Percentiles rank a stretch among this genome's conserved stretches.
Evolutionary conservation across 2,888 invertebrate genomes (phyloP).

Genomic region (Mesorhabditis spiculigera): DNA sequence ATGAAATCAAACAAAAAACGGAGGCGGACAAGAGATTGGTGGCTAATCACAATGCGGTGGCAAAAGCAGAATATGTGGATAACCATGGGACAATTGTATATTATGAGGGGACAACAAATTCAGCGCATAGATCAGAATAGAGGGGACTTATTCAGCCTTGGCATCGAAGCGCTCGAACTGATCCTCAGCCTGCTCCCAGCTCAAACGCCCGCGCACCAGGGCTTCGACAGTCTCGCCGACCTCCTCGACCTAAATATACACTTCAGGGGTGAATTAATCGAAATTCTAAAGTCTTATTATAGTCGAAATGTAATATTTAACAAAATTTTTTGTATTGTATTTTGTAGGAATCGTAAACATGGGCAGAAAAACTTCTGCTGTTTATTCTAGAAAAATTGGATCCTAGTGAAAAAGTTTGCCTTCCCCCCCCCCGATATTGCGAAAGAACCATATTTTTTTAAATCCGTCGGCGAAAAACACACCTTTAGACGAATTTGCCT

Average conservation of each 20-base stretch:
- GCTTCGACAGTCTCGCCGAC: conserved; percentile 39
- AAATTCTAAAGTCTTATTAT: not conserved
- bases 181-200: conserved; percentile 39
- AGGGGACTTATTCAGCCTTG: conserved; percentile 20
- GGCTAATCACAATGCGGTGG: too few relatives aligned
- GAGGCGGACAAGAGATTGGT: too few relatives aligned
- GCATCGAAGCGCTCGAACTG: conserved; percentile 49
- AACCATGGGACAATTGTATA: too few relatives aligned
- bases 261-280: not conserved
- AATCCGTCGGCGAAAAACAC: conserved; percentile 57
- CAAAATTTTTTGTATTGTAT: too few relatives aligned
- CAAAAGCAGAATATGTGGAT: too few relatives aligned
- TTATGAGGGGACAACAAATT: too few relatives aligned
- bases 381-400: not conserved
- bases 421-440: not conserved
- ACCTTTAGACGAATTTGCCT: conserved; percentile 84
- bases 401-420: not conserved
- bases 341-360: not conserved
- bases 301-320: not conserved
- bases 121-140: not conserved
- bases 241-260: conserved; percentile 35
- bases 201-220: conserved; percentile 28
- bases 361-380: not conserved
- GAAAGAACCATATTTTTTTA: not conserved
- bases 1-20: too few relatives aligned